phyloP scores from a whole-genome alignment of 1,140 invertebrate genomes.

The Colletes gigas region DNA sequence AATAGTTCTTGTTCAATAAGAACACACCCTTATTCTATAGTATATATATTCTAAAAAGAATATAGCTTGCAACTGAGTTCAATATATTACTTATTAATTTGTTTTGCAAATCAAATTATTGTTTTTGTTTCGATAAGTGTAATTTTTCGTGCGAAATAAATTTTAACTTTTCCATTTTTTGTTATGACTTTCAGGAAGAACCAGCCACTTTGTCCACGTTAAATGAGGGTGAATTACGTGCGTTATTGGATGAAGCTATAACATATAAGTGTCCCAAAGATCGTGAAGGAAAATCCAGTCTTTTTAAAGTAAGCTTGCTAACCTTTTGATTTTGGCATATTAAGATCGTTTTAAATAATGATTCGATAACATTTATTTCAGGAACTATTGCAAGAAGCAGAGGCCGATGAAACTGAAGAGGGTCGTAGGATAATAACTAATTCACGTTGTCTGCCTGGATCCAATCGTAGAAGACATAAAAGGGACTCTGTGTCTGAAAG shows the following conservation, averaged over 20 bases:
- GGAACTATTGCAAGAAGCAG: conserved; percentile 83
- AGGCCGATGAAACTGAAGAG: conserved; percentile 82
- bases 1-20: conserved; percentile 29
- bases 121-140: background rate
- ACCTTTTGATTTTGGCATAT: background rate
- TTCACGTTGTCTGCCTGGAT: conserved; percentile 74
- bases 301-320: conserved; percentile 85
- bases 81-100: background rate
- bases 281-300: conserved; percentile 87
- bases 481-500: conserved; percentile 81
- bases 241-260: conserved; percentile 88
- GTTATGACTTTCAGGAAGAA: conserved; percentile 81
- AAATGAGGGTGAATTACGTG: conserved; percentile 86
- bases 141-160: background rate
- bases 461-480: conserved; percentile 78
- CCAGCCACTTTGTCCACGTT: conserved; percentile 83
- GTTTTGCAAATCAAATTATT: background rate
- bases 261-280: conserved; percentile 90
- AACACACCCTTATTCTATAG: background rate
- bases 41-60: background rate
- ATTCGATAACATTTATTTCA: conserved; percentile 59
- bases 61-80: background rate
- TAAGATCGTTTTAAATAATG: background rate
- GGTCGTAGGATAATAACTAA: conserved; percentile 74
- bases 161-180: conserved; percentile 13